phyloP scores from a whole-genome alignment of 2,797 vertebrate species.

The Ptychadena robeensis region DNA sequence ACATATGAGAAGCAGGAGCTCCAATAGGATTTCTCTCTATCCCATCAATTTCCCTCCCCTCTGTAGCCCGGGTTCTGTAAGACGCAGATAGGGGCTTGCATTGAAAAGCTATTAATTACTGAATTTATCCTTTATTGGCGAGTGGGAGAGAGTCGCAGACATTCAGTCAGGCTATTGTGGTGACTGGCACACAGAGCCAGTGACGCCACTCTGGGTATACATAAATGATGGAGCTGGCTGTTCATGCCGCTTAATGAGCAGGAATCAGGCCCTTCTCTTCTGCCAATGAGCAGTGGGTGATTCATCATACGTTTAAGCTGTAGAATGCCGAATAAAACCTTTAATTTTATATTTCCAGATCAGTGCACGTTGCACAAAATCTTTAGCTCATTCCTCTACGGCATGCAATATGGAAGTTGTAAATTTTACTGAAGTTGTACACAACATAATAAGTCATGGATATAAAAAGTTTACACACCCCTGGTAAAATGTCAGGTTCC shows the following conservation, averaged over 20 bases:
- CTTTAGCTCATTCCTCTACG: not conserved
- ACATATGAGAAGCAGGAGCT: constrained; percentile 17
- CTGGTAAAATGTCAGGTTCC: too few relatives aligned
- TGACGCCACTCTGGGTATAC: constrained; percentile 67
- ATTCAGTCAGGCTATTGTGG: constrained; percentile 68
- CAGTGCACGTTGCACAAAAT: not conserved
- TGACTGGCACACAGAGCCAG: constrained; percentile 54
- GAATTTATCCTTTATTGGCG: constrained; percentile 69
- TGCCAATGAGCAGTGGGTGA: constrained; percentile 64
- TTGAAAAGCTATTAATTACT: constrained; percentile 76
- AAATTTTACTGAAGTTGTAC: too few relatives aligned
- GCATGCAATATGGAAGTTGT: not conserved
- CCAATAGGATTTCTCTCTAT: constrained; percentile 51
- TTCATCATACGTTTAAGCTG: constrained; percentile 64
- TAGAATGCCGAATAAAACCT: not conserved
- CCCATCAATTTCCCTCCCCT: constrained; percentile 55
- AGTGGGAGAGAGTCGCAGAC: constrained; percentile 60
- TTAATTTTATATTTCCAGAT: constrained; percentile 6
- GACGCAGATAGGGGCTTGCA: constrained; percentile 71
- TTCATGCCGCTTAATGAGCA: constrained; percentile 60
- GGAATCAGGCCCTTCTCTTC: constrained; percentile 66
- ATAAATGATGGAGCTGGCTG: constrained; percentile 69
- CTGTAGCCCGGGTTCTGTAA: constrained; percentile 65
- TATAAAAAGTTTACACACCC: too few relatives aligned
- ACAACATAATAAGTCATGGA: not conserved